phyloP scores from a whole-genome alignment of 1,140 invertebrate genomes.

The Lanistes nyassanus region DNA sequence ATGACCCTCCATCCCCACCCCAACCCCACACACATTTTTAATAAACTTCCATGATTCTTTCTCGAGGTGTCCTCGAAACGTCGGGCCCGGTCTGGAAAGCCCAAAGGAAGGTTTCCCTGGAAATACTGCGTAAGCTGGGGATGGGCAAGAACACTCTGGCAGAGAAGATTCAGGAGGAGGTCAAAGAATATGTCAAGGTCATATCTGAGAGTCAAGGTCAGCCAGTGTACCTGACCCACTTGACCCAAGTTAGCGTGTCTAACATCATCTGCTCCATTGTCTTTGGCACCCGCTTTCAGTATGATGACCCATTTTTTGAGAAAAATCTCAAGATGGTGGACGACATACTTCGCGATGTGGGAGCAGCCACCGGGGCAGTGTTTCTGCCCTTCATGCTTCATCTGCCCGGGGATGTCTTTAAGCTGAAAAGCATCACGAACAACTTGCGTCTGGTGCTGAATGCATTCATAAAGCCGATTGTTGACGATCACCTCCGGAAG shows the following conservation, averaged over 20 bases:
- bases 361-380: too few relatives aligned
- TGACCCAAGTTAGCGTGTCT: constrained; percentile 75
- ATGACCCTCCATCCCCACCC: too few relatives aligned
- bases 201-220: constrained; percentile 14
- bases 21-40: too few relatives aligned
- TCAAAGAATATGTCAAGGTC: constrained; percentile 12
- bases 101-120: constrained; percentile 79
- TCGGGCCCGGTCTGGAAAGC: constrained; percentile 85
- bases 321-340: not conserved
- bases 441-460: too few relatives aligned
- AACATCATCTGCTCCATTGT: constrained; percentile 92
- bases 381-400: too few relatives aligned
- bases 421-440: too few relatives aligned
- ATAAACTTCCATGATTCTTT: too few relatives aligned
- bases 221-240: constrained; percentile 23
- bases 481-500: too few relatives aligned
- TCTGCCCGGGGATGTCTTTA: too few relatives aligned
- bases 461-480: too few relatives aligned
- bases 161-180: constrained; percentile 70
- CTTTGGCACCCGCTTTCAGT: constrained; percentile 80
- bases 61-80: constrained; percentile 62
- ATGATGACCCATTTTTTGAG: constrained; percentile 61
- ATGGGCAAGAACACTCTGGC: constrained; percentile 78
- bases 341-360: too few relatives aligned
- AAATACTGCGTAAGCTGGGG: constrained; percentile 80